Conservation (phyloP, 2,113 vertebrate species). For the Salminus brasiliensis region DNA sequence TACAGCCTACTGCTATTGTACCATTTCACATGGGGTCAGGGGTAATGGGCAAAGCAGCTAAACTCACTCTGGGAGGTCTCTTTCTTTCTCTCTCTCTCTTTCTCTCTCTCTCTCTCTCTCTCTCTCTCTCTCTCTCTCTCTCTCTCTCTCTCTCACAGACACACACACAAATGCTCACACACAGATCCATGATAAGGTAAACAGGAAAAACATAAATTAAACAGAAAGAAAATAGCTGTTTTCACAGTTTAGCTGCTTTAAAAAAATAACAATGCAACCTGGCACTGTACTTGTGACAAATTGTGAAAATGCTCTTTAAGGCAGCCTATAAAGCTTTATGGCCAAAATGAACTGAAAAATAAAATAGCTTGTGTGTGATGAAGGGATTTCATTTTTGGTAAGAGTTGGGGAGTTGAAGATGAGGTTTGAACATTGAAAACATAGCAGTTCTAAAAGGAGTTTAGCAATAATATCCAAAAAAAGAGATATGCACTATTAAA, state of each 20-base stretch:
- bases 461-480: too few relatives aligned
- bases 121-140: background rate
- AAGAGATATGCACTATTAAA: too few relatives aligned
- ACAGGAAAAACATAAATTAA: background rate
- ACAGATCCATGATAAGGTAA: background rate
- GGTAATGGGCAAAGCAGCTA: constrained; percentile 67
- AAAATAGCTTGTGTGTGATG: too few relatives aligned
- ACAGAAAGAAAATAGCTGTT: constrained; percentile 15
- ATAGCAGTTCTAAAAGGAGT: too few relatives aligned
- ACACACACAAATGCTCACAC: background rate
- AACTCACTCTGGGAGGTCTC: constrained; percentile 60
- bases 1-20: constrained; percentile 70
- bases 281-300: too few relatives aligned
- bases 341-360: background rate
- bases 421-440: too few relatives aligned
- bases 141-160: too few relatives aligned
- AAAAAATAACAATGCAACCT: too few relatives aligned
- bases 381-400: too few relatives aligned
- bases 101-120: constrained; percentile 38
- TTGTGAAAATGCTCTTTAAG: too few relatives aligned
- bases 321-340: background rate
- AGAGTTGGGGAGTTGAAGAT: too few relatives aligned
- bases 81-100: constrained; percentile 31
- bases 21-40: constrained; percentile 70
- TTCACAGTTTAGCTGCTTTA: background rate